Evolutionary conservation across 1,140 invertebrate species (phyloP), one percentile per base, ranked within the genome.

Genomic region (Heliconius hermathena): DNA sequence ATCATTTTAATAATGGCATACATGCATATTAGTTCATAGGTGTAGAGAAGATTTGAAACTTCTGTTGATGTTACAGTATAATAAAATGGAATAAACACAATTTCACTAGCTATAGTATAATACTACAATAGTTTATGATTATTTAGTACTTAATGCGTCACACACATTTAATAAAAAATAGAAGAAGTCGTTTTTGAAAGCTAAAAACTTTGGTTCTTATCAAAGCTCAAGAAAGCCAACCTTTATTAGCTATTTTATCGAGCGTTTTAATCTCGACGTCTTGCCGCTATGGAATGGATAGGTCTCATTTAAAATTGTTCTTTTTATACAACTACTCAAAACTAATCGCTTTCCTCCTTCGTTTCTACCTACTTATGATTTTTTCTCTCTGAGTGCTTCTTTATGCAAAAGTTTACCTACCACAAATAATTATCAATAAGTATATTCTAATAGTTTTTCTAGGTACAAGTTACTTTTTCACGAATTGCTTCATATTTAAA

Each of bases 221-320:
- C 80, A 81, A 81, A 78, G 82, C 82, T 82, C 80, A 77, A 77
- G 82, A 81, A 80, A 83, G 75, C 74, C 82, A 78, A 79, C 80
- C 79, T 83, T 83, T 83, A 83, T 83, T 81, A 83, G 82, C 82
- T 83, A 81, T 81, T 83, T 81, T 83, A 83, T 83, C 78, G 82
- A 83, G 82, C 78, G 77, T 79, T 83, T 83, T 82, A 83, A 83
- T 83, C 82, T 81, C 80, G 78, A 79, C 80, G 75, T 80, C 80
- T 82, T 83, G 80, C 78, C 74, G 82, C 77, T 76, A 52, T 80
- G 77, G 76, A 77, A 81, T 81, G 79, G 77, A 77, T 77, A 74
- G 72, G 73, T 74, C 79, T 79, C 80, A 81, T 83, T 83, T 78
- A 77, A 78, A 81, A 77, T 77, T 72, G 76, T 72, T 76, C 77